phyloP scores from a whole-genome alignment of 2,113 vertebrate genomes.

The Egretta garzetta region DNA sequence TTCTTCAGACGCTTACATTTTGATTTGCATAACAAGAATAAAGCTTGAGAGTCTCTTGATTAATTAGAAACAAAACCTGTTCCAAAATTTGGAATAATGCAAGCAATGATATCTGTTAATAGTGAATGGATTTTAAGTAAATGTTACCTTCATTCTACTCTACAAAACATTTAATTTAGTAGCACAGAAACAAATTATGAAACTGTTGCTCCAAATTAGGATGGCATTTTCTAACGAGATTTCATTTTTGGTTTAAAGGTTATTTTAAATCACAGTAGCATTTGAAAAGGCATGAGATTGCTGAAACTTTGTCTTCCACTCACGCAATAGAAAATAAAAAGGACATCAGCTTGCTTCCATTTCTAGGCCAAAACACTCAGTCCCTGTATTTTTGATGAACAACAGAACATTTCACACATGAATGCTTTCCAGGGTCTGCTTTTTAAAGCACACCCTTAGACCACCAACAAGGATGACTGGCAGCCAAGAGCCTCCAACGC shows the following conservation, averaged over 20 bases:
- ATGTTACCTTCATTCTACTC: neutral
- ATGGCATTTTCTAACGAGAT: conserved; percentile 58
- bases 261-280: neutral
- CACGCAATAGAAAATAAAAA: neutral
- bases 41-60: neutral
- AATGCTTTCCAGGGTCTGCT: neutral
- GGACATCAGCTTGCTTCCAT: neutral
- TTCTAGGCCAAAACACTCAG: neutral
- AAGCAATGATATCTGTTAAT: neutral
- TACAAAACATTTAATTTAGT: neutral
- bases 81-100: neutral
- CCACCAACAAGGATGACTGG: neutral
- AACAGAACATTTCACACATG: neutral
- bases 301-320: neutral
- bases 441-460: neutral
- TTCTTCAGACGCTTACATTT: neutral
- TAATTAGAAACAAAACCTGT: neutral
- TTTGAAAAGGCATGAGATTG: neutral
- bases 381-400: neutral
- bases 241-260: conserved; percentile 34
- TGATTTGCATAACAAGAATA: neutral
- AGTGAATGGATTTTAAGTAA: neutral
- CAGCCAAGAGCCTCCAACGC: neutral
- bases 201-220: conserved; percentile 28
- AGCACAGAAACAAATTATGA: conserved; percentile 20